These are phyloP conservation scores for Heliothis virescens DNA, from an alignment of 1,140 invertebrate genomes.

Conservation along the genomic window DNA sequence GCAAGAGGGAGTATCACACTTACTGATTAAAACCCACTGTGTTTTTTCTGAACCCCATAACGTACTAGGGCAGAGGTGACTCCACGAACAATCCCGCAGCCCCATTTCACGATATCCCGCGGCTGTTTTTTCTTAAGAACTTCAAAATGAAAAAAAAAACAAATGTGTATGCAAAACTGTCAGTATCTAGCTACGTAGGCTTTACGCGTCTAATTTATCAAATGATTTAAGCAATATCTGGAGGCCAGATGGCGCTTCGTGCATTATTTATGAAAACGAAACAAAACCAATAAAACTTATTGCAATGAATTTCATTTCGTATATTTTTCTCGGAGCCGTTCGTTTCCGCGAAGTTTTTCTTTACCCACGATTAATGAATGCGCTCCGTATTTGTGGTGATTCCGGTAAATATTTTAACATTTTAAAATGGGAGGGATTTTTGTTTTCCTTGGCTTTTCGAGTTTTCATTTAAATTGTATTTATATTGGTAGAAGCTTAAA, in stretches of 20 bases:
- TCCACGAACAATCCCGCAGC: no score
- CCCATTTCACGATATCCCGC: no score
- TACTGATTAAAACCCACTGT: no score
- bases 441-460: slow-evolving; percentile 1
- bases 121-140: no score
- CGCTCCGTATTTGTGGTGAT: slow-evolving; percentile 14
- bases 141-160: no score
- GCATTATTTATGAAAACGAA: slow-evolving; percentile 44
- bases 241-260: slow-evolving; percentile 15
- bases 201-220: slow-evolving; percentile 25
- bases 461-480: neutral
- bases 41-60: no score
- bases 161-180: no score
- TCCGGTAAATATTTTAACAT: neutral
- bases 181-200: neutral
- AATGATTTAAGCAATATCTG: slow-evolving; percentile 37
- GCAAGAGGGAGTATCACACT: no score
- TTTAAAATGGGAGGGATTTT: neutral
- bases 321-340: slow-evolving; percentile 19
- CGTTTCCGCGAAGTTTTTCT: slow-evolving; percentile 22
- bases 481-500: neutral
- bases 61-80: no score
- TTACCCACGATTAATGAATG: slow-evolving; percentile 25
- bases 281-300: slow-evolving; percentile 44
- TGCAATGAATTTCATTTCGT: slow-evolving; percentile 42